Evolutionary conservation across 2,888 invertebrate genomes (phyloP), one percentile per base, ranked within the genome.

Genomic region (Tolmerus cingulatus): DNA sequence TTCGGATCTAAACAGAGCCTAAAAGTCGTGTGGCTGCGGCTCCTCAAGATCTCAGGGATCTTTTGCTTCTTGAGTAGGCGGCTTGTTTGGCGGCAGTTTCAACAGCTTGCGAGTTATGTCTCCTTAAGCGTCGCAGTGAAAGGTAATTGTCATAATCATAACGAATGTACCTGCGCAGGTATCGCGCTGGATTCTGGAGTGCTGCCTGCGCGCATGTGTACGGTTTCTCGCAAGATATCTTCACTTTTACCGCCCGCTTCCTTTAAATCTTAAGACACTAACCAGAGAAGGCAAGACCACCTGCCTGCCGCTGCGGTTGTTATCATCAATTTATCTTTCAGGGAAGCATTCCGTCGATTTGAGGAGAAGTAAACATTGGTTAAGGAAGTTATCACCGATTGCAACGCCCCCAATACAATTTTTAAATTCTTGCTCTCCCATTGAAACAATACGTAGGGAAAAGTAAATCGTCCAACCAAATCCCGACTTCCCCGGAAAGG

Each of bases 131-230:
- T 78, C 23, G 78, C 78, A 78, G 78, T 78, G 78, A 78, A 78
- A 78, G 78, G 78, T 43, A 78, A 78, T 78, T 78, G 78, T 78
- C 78, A 78, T 78, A 78, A 78, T 43, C 40, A 23, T 40, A 78
- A 78, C 78, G 78, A 78, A 40, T 78, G 37, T 23, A 43, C 66
- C 66, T 23, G 78, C 37, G 40, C 40, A 43, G 78, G 66, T 66
- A 66, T 9, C 23, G 2, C 66, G 12, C 3, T 12, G 12, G 66
- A 66, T 66, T 66, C 66, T 66, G 66, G 27, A 66, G 66, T 66
- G 23, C n/a, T 40, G 77, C 37, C 23, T 77, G 40, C 37, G 77
- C 37, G 46, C 3, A 12, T 78, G 23, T 78, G 46, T 78, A 43
- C 78, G 46, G 78, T 34, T 76, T 37, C 76, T 37, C 34, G 19